These are phyloP conservation scores for Morus bassanus DNA, from an alignment of 2,797 vertebrate genomes.

Conservation along the genomic window DNA sequence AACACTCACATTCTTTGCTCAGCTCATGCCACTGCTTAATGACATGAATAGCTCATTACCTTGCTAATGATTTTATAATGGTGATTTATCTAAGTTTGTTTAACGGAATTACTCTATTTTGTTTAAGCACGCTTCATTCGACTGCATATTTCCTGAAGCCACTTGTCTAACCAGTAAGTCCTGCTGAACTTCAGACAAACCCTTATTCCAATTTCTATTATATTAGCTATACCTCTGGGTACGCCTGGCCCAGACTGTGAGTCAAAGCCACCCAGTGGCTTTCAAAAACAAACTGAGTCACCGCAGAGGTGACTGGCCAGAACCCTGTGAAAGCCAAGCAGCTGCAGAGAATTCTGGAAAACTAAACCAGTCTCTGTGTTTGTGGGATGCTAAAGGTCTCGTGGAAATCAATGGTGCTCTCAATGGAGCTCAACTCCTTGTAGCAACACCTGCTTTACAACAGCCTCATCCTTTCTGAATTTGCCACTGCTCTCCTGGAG, in stretches of 20 bases:
- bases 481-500: background rate
- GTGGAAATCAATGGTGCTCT: background rate
- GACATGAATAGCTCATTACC: conserved; percentile 39
- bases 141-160: background rate
- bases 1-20: background rate
- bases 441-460: background rate
- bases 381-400: background rate
- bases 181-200: background rate
- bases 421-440: background rate
- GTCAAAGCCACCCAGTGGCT: background rate
- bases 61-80: conserved; percentile 47
- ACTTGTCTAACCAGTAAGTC: background rate
- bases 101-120: conserved; percentile 16
- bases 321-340: background rate
- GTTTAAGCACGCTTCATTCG: background rate
- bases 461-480: background rate
- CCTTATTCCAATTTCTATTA: background rate
- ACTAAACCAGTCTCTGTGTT: background rate
- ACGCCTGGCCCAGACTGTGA: background rate
- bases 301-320: background rate
- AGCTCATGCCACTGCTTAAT: conserved; percentile 24
- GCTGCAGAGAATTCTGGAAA: background rate
- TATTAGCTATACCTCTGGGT: background rate
- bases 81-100: conserved; percentile 40
- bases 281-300: background rate